Evolutionary conservation across 2,113 vertebrate species (phyloP).

Genomic region (Carassius gibelio): DNA sequence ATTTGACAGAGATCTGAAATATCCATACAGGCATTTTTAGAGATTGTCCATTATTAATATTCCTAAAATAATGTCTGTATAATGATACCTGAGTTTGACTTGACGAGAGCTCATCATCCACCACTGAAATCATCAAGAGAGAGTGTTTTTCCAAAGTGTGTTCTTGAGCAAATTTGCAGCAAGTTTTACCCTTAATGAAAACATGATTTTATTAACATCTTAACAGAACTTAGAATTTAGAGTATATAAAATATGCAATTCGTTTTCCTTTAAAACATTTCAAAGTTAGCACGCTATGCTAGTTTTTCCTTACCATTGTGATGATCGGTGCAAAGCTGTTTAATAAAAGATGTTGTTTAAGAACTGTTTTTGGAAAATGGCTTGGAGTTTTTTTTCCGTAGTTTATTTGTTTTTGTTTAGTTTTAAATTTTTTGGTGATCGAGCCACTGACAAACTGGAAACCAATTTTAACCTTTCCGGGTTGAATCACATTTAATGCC

Average conservation of each 20-base stretch:
- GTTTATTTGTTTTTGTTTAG: too few relatives aligned
- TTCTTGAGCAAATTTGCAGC: background rate
- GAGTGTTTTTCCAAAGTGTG: too few relatives aligned
- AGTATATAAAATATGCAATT: background rate
- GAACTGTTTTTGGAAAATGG: too few relatives aligned
- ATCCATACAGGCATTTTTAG: conserved; percentile 11
- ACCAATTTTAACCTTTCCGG: too few relatives aligned
- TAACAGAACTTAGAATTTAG: too few relatives aligned
- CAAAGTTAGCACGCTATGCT: background rate
- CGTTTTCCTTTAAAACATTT: background rate
- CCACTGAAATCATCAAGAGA: too few relatives aligned
- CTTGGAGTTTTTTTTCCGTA: too few relatives aligned
- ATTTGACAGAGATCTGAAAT: conserved; percentile 26
- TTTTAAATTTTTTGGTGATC: too few relatives aligned
- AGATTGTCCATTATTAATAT: background rate
- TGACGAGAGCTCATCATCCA: background rate
- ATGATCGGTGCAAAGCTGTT: background rate
- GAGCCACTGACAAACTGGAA: too few relatives aligned
- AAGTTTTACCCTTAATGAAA: background rate
- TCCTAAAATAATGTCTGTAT: background rate
- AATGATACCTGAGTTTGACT: background rate
- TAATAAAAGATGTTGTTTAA: background rate
- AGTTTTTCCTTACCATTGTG: conserved; percentile 6
- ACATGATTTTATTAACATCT: background rate
- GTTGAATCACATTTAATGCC: too few relatives aligned